phyloP scores from a whole-genome alignment of 2,113 vertebrate genomes.

The Platysternon megacephalum region DNA sequence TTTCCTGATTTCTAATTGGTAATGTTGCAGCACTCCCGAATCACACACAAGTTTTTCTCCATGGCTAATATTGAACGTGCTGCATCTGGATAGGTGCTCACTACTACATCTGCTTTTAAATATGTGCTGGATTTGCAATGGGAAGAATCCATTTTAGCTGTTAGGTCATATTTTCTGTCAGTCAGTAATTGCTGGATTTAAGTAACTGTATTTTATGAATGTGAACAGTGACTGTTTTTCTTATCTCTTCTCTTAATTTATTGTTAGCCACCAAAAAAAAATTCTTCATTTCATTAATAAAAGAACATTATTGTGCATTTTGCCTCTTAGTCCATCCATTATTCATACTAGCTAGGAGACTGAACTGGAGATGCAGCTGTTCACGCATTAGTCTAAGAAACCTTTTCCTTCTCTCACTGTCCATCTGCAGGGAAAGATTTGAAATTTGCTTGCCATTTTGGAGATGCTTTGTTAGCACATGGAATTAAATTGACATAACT shows the following conservation, averaged over 20 bases:
- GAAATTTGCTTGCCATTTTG: conserved; percentile 47
- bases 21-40: not conserved
- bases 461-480: conserved; percentile 20
- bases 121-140: not conserved
- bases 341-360: conserved; percentile 75
- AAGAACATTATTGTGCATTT: conserved; percentile 76
- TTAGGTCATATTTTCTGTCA: conserved; percentile 52
- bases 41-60: not conserved
- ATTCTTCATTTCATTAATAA: conserved; percentile 81
- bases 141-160: conserved; percentile 51
- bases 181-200: conserved; percentile 70
- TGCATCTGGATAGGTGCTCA: conserved; percentile 19
- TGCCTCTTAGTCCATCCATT: conserved; percentile 77
- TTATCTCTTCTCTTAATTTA: conserved; percentile 76
- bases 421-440: conserved; percentile 46
- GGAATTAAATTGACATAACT: conserved; percentile 15
- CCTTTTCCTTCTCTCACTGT: not conserved
- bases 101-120: conserved; percentile 33
- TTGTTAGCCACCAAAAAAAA: conserved; percentile 68
- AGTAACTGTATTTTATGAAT: conserved; percentile 71
- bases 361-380: conserved; percentile 70
- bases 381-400: conserved; percentile 68
- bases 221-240: conserved; percentile 45
- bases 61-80: conserved; percentile 26
- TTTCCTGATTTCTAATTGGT: not conserved